Conservation (phyloP, 2,797 vertebrate genomes). For the Morelia viridis region DNA sequence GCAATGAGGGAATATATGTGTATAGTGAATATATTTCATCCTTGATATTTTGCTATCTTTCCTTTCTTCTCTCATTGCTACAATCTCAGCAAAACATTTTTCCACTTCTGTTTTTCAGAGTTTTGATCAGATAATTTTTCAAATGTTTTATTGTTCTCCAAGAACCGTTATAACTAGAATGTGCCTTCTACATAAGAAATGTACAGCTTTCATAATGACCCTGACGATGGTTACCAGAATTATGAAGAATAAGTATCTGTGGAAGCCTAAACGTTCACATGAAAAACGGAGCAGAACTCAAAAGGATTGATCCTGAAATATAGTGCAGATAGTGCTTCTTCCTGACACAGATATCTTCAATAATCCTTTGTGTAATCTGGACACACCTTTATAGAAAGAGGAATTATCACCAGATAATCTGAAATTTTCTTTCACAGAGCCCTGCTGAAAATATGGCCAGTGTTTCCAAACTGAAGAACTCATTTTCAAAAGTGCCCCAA, state of each 20-base stretch:
- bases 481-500: constrained; percentile 12
- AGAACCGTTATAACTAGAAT: neutral
- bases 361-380: neutral
- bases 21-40: neutral
- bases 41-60: neutral
- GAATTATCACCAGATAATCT: neutral
- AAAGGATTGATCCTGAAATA: neutral
- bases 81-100: neutral
- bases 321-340: neutral
- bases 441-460: neutral
- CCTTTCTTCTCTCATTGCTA: neutral
- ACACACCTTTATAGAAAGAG: neutral
- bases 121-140: neutral
- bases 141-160: neutral
- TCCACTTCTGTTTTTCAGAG: neutral
- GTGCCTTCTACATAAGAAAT: neutral
- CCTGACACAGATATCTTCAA: neutral
- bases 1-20: neutral
- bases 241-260: neutral
- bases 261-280: neutral
- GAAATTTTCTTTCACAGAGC: neutral
- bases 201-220: neutral
- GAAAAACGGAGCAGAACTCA: neutral
- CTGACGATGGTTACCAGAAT: neutral
- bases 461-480: constrained; percentile 9